Percentiles rank a stretch among this genome's conserved stretches.
phyloP scores from a whole-genome alignment of 2,888 invertebrate genomes.

The Meganola albula region DNA sequence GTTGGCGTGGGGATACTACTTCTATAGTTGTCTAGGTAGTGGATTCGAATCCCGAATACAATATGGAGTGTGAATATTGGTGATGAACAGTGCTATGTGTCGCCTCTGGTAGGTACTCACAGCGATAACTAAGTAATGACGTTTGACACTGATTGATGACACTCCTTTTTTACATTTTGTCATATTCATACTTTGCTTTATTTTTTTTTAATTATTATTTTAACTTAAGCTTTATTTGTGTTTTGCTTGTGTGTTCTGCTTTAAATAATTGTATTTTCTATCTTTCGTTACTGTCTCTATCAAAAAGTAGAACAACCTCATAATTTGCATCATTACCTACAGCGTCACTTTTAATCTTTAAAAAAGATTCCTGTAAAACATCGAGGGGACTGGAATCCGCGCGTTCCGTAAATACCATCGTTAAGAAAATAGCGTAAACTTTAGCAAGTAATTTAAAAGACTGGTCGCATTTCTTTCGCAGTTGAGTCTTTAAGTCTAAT shows the following conservation, averaged over 20 bases:
- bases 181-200: neutral
- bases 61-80: too few species aligned
- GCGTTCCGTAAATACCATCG: conserved; percentile 3
- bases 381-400: conserved; percentile 14
- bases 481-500: conserved; percentile 27
- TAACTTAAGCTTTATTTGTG: neutral
- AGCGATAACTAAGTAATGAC: too few species aligned
- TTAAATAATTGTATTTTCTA: neutral
- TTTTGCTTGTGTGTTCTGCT: too few species aligned
- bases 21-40: too few species aligned
- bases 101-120: too few species aligned
- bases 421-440: conserved; percentile 12
- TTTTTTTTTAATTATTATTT: neutral
- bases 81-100: too few species aligned
- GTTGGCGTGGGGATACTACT: too few species aligned
- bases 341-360: neutral
- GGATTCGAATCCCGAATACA: too few species aligned
- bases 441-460: conserved; percentile 18
- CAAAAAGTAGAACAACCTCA: too few species aligned
- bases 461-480: conserved; percentile 21
- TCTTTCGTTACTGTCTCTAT: neutral
- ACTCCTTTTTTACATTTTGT: too few species aligned
- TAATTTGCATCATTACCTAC: neutral
- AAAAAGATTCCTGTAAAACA: too few species aligned
- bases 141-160: neutral